phyloP scores from a whole-genome alignment of 2,888 invertebrate genomes.

The Cheilosia grossa region DNA sequence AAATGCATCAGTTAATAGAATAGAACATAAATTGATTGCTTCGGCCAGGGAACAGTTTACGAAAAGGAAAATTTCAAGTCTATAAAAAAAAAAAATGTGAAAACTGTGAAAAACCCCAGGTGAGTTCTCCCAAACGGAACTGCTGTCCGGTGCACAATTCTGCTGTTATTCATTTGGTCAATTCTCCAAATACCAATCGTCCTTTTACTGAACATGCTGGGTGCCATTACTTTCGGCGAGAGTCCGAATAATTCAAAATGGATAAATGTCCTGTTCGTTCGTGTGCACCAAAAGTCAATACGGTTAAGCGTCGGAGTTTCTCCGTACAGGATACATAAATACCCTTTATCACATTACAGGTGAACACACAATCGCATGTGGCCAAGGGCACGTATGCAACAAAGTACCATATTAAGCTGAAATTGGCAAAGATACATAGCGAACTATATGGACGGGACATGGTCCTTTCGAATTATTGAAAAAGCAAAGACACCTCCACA shows the following conservation, averaged over 20 bases:
- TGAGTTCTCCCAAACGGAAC: conserved; percentile 20
- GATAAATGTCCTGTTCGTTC: conserved; percentile 66
- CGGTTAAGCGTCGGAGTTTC: conserved; percentile 35
- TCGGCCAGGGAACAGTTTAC: conserved; percentile 4
- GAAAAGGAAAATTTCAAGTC: background rate
- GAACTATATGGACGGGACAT: conserved; percentile 57
- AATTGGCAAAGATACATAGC: conserved; percentile 55
- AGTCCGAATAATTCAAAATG: conserved; percentile 71
- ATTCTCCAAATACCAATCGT: conserved; percentile 64
- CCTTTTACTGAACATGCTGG: background rate
- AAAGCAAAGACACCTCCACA: conserved; percentile 51
- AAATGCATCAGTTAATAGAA: conserved; percentile 36
- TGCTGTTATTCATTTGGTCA: conserved; percentile 65
- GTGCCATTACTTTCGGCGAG: conserved; percentile 55
- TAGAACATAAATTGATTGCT: conserved; percentile 32
- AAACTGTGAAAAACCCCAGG: too few relatives aligned
- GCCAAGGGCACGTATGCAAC: conserved; percentile 67
- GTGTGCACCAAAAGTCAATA: conserved; percentile 53
- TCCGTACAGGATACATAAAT: background rate
- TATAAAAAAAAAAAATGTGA: background rate
- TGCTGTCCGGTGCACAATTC: conserved; percentile 36
- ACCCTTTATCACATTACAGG: conserved; percentile 64
- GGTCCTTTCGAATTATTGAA: conserved; percentile 71
- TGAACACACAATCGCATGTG: conserved; percentile 49
- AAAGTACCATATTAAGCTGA: conserved; percentile 71